Conservation (phyloP, 2,797 vertebrate species). For the Protosalanx chinensis region DNA sequence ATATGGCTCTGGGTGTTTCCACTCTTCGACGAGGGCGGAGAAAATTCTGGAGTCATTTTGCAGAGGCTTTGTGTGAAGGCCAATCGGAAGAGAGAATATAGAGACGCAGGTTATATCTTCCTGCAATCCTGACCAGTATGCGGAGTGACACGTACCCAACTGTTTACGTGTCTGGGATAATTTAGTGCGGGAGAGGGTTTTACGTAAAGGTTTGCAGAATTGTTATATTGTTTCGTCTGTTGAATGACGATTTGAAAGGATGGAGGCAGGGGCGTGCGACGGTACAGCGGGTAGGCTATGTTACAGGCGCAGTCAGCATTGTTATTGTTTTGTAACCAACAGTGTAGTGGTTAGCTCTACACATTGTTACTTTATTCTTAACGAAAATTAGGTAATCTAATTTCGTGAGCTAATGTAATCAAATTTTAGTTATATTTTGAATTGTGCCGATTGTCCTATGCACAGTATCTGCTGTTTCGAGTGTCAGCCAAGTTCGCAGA, state of each 20-base stretch:
- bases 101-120: background rate
- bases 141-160: constrained; percentile 68
- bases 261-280: constrained; percentile 61
- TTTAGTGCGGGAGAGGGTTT: background rate
- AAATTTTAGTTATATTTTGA: no score
- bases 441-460: background rate
- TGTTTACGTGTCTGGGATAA: constrained; percentile 30
- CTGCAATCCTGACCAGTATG: background rate
- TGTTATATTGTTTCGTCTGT: background rate
- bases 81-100: constrained; percentile 49
- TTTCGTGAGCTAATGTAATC: no score
- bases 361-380: background rate
- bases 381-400: no score
- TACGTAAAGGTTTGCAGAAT: constrained; percentile 32
- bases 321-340: background rate
- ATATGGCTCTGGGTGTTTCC: no score
- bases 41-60: no score
- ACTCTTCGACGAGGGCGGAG: no score
- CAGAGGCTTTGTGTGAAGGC: constrained; percentile 27
- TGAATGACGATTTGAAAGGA: constrained; percentile 28
- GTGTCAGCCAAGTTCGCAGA: background rate
- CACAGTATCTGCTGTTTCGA: background rate
- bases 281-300: constrained; percentile 60
- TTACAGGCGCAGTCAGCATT: background rate
- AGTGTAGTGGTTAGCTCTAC: no score